Evolutionary conservation across 2,797 vertebrate species (phyloP).

Genomic region (Mus minutoides): DNA sequence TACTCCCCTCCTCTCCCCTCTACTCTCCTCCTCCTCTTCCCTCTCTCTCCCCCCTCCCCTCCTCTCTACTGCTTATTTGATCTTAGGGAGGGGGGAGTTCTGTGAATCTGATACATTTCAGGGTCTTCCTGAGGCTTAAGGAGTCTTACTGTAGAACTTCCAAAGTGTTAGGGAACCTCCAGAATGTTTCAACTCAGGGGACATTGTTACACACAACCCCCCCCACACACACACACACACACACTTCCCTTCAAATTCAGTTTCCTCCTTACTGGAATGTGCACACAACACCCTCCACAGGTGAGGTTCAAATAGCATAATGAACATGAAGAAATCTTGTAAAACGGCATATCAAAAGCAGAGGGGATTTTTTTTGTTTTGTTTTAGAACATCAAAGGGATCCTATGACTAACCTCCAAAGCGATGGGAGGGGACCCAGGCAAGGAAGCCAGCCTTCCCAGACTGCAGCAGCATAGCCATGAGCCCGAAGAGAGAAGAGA

Average conservation of each 20-base stretch:
- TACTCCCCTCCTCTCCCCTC: background rate
- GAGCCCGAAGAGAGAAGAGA: background rate
- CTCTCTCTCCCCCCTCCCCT: background rate
- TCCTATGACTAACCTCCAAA: conserved; percentile 39
- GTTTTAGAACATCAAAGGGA: conserved; percentile 27
- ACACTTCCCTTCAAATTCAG: background rate
- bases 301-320: background rate
- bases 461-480: background rate
- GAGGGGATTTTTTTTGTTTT: background rate
- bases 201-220: background rate
- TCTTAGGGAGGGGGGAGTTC: background rate
- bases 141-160: background rate
- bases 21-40: background rate
- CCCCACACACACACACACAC: too few relatives aligned
- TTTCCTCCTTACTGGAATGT: conserved; percentile 6
- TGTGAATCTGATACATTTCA: background rate
- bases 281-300: background rate
- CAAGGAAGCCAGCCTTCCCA: background rate
- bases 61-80: background rate
- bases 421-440: background rate
- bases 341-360: conserved; percentile 8
- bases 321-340: background rate
- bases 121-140: background rate
- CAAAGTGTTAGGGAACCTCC: background rate
- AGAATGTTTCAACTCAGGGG: background rate